Evolutionary conservation across 2,797 vertebrate species (phyloP), one percentile per base, ranked within the genome.

Genomic region (Neosalanx taihuensis): DNA sequence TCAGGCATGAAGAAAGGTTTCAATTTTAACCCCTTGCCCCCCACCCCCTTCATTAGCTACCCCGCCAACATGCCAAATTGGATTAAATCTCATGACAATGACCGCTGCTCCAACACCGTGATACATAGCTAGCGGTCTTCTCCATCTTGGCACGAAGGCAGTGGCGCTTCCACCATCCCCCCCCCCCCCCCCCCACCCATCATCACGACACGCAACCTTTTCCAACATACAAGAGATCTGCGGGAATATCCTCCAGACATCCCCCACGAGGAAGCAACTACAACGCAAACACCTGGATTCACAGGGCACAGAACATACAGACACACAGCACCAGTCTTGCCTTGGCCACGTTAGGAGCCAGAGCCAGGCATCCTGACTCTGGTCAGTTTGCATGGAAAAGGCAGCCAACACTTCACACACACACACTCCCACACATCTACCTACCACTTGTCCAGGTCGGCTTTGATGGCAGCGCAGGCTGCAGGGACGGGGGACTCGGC

Each of bases 361-460:
- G 3, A 6, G 49, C 17, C 3, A 17, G 46, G 26, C 23, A 67
- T 67, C 65, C 23, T 9, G 26, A 65, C 64, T 4, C 6, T n/a
- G 17, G 46, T 12, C 46, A 18, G 15, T n/a, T 56, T 17, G 26
- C 51, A 56, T 51, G 13, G 65, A 6, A 17, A 67, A 35, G 18
- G 51, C n/a, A 30, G 51, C 9, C 67, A 4, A 15, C 66, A 35
- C 15, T 6, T 3, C 29, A 62, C 6, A 33, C 18, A 33, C 29
- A 2, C 49, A 1, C 4, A 20, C n/a, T 7, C 56, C 15, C 56
- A 73, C 53, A 51, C 29, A 23, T n/a, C 76, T 78, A 86, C 93
- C 81, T 86, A 94, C 93, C 93, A 94, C 87, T 94, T 94, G 81
- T 94, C 92, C 89, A 94, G 88, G 78, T 92, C 90, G 69, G 89